phyloP scores from a whole-genome alignment of 2,888 invertebrate genomes.

The Drosophila mercatorum region DNA sequence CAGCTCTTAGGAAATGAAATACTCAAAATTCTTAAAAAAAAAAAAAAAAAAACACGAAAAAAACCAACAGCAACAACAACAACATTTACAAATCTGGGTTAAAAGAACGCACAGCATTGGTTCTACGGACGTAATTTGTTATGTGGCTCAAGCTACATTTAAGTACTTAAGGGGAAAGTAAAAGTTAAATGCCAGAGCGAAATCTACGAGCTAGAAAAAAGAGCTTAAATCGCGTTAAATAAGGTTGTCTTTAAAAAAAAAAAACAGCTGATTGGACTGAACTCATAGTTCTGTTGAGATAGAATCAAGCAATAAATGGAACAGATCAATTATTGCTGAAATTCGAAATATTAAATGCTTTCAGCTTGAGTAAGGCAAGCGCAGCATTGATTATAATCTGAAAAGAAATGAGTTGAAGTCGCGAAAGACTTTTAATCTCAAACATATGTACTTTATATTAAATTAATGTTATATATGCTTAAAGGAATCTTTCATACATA shows the following conservation, averaged over 20 bases:
- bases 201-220: slow-evolving; percentile 23
- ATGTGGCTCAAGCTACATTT: slow-evolving; percentile 43
- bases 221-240: slow-evolving; percentile 15
- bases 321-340: background rate
- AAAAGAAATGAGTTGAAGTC: background rate
- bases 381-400: background rate
- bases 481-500: too few species aligned
- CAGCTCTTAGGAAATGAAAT: slow-evolving; percentile 40
- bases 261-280: background rate
- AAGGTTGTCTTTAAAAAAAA: slow-evolving; percentile 10
- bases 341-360: background rate
- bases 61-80: background rate
- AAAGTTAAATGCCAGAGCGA: slow-evolving; percentile 41
- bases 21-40: slow-evolving; percentile 33
- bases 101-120: slow-evolving; percentile 31
- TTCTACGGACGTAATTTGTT: slow-evolving; percentile 50
- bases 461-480: too few species aligned
- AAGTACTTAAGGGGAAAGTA: slow-evolving; percentile 48
- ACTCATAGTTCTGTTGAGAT: slow-evolving; percentile 6
- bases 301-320: background rate
- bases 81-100: slow-evolving; percentile 36
- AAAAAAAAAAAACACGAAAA: background rate
- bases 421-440: background rate
- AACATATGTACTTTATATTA: background rate
- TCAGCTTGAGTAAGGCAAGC: background rate